Evolutionary conservation across 2,113 vertebrate species (phyloP).

Genomic region (Sylvietta virens): DNA sequence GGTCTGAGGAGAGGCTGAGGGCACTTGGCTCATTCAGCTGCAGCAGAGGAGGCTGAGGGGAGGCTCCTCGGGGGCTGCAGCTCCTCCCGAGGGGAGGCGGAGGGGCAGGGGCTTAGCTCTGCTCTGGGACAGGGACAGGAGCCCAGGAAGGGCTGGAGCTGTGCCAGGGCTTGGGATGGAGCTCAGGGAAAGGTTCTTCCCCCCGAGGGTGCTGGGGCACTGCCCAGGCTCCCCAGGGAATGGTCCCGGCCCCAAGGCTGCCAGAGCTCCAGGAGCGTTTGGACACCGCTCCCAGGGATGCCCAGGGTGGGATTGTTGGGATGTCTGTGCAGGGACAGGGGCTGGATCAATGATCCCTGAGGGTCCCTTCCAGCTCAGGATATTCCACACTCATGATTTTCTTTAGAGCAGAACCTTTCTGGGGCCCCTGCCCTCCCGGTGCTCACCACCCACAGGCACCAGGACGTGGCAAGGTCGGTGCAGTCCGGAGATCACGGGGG

Average conservation of each 20-base stretch:
- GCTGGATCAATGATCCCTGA: rapidly evolving
- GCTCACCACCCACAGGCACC: background rate
- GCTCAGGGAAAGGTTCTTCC: background rate
- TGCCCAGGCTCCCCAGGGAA: background rate
- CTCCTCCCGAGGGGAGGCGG: too few relatives aligned
- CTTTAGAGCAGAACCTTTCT: background rate
- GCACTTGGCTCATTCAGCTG: too few relatives aligned
- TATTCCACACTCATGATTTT: background rate
- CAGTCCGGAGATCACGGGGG: background rate
- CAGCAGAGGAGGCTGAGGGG: too few relatives aligned
- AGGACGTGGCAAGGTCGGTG: background rate
- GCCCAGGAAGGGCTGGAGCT: background rate
- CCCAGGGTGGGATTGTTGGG: background rate
- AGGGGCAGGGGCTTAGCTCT: background rate
- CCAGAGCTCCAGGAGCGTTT: background rate
- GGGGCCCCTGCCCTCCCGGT: background rate
- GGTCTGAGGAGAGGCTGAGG: too few relatives aligned
- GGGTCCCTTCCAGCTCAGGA: background rate
- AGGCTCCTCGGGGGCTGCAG: too few relatives aligned
- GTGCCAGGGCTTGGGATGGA: background rate
- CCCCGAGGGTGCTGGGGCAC: background rate
- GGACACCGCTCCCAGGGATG: background rate
- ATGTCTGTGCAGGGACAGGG: background rate
- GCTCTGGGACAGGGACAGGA: background rate
- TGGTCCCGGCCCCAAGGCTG: background rate